Evolutionary conservation across 2,888 invertebrate genomes (phyloP).

Genomic region (Trachelus iudaicus): DNA sequence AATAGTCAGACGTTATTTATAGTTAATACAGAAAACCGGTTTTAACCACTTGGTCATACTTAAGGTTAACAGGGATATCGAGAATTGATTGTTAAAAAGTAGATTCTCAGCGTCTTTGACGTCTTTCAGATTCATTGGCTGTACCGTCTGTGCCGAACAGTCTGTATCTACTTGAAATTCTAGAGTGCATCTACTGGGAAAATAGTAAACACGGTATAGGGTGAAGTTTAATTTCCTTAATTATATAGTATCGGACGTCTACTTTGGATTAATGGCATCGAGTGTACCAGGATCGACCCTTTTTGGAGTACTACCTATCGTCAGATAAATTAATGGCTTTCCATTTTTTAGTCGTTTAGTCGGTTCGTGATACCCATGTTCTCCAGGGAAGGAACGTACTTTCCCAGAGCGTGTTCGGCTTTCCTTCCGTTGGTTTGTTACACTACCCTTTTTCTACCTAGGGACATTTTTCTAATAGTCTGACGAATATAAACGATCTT

Average conservation of each 20-base stretch:
- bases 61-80: not conserved
- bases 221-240: not conserved
- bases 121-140: not conserved
- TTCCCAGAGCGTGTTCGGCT: not conserved
- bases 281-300: not conserved
- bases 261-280: not conserved
- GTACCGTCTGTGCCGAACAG: not conserved
- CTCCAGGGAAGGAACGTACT: not conserved
- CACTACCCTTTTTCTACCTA: not conserved
- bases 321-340: not conserved
- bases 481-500: not conserved
- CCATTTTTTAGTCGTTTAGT: not conserved
- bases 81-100: not conserved
- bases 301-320: not conserved
- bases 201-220: not conserved
- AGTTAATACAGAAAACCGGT: not conserved
- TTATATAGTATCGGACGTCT: not conserved
- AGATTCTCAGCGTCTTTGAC: not conserved
- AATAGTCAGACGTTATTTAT: not conserved
- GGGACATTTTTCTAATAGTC: not conserved
- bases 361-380: not conserved
- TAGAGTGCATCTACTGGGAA: not conserved
- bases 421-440: not conserved
- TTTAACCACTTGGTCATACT: not conserved
- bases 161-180: not conserved